Conservation (phyloP, 2,888 invertebrate genomes). For the Agrotis segetum region DNA sequence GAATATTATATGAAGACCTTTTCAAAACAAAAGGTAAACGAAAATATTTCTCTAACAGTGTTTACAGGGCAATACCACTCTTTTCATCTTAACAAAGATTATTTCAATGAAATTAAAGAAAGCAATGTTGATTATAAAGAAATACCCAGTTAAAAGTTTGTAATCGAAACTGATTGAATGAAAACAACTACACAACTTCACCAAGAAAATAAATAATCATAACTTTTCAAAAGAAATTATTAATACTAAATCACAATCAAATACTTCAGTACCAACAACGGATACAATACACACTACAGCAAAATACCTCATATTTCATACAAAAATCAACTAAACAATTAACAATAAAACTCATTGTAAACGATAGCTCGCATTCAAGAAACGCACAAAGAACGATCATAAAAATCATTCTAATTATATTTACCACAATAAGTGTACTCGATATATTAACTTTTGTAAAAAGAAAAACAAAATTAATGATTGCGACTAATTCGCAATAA, state of each 20-base stretch:
- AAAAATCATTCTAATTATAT: slow-evolving; percentile 81
- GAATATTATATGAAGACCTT: no score
- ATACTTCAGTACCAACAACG: slow-evolving; percentile 42
- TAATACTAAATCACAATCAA: slow-evolving; percentile 40
- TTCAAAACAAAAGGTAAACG: neutral
- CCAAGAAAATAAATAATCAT: slow-evolving; percentile 34
- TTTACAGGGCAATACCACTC: neutral
- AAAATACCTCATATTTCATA: slow-evolving; percentile 71
- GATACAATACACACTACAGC: slow-evolving; percentile 57
- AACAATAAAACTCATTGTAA: slow-evolving; percentile 81
- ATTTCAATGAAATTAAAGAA: neutral
- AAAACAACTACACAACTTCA: slow-evolving; percentile 12
- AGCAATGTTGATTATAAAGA: neutral
- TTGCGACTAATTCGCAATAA: slow-evolving; percentile 90
- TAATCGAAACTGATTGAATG: slow-evolving; percentile 8
- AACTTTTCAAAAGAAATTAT: slow-evolving; percentile 23
- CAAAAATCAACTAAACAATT: slow-evolving; percentile 72
- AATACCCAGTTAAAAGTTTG: slow-evolving; percentile 1
- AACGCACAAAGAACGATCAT: slow-evolving; percentile 75
- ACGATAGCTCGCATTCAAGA: slow-evolving; percentile 79
- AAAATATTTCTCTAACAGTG: neutral
- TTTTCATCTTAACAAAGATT: neutral
- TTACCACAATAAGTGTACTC: slow-evolving; percentile 80
- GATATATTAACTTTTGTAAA: slow-evolving; percentile 86
- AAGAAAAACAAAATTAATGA: slow-evolving; percentile 91